Evolutionary conservation across 2,113 vertebrate species (phyloP), one percentile per base, ranked within the genome.

Genomic region (Dicerorhinus sumatrensis): DNA sequence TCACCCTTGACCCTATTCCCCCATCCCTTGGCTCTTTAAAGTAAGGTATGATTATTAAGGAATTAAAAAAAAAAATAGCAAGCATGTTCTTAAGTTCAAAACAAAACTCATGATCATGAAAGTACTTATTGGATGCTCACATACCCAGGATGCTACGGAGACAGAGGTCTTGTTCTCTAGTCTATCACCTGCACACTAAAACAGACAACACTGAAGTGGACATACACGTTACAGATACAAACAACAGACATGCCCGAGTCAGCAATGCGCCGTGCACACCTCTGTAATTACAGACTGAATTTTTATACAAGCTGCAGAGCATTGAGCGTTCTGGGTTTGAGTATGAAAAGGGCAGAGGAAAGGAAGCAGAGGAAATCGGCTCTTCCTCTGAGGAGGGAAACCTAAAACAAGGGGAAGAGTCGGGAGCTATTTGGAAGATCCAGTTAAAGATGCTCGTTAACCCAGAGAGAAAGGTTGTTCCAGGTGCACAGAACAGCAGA

Each of bases 131-230:
- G 89, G 95, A 97, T 89, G 92, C 94, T 96, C 97, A 98, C 96
- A 97, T 98, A 97, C 96, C 97, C 98, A 98, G 83, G 97, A 97
- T 92, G 97, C 97, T 98, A 98, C 92, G 96, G 97, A 98, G 97
- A 98, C 96, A 97, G 97, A 98, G 69, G 97, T 97, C 98, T 96
- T 98, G 98, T 96, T 95, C 98, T 98, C 97, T 97, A 98, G 97
- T 98, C 97, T 98, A 96, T 97, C 97, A 98, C 97, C 97, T 98
- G 97, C 96, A 97, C 96, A 96, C 97, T 98, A 97, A 98, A 98
- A 98, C 96, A 97, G 98, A 98, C 97, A 98, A 98, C 97, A 98
- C 97, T 98, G 98, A 98, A 98, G 97, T 94, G 96, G 97, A 98
- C 95, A 96, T 96, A 97, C 97, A 97, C 97, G 73, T 98, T 96